phyloP scores from a whole-genome alignment of 2,113 vertebrate species.

The Chionis minor region DNA sequence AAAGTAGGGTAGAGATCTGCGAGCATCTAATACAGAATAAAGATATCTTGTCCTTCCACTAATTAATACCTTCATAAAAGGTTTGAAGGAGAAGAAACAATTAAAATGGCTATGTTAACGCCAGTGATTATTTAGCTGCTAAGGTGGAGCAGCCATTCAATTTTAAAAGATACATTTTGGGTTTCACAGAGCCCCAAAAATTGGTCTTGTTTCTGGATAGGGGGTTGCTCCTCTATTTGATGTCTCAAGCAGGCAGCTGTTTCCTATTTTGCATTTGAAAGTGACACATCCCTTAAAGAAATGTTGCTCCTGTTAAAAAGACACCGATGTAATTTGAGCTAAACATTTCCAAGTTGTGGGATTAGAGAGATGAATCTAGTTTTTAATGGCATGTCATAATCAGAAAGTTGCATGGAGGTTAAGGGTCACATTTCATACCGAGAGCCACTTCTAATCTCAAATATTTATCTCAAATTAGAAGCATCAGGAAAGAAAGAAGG shows the following conservation, averaged over 20 bases:
- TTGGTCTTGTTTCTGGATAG: background rate
- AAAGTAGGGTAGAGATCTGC: background rate
- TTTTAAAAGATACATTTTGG: background rate
- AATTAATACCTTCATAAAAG: background rate
- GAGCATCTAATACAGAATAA: background rate
- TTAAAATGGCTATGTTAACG: background rate
- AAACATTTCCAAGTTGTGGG: slow-evolving; percentile 79
- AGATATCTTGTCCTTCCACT: background rate
- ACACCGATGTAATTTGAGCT: slow-evolving; percentile 83
- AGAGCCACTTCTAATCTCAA: slow-evolving; percentile 41
- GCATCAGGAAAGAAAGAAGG: slow-evolving; percentile 22
- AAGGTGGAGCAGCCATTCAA: background rate
- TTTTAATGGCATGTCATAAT: slow-evolving; percentile 73
- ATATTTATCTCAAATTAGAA: slow-evolving; percentile 59
- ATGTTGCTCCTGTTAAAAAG: slow-evolving; percentile 67
- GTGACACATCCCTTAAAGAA: slow-evolving; percentile 83
- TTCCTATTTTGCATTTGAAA: slow-evolving; percentile 85
- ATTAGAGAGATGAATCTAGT: slow-evolving; percentile 79
- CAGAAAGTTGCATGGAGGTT: slow-evolving; percentile 71
- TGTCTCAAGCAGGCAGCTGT: slow-evolving; percentile 77
- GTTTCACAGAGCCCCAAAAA: background rate
- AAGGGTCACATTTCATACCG: slow-evolving; percentile 56
- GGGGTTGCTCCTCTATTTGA: background rate
- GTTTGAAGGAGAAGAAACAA: background rate
- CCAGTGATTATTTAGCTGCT: background rate